Evolutionary conservation across 2,113 vertebrate species (phyloP).

Genomic region (Arizona elegans): DNA sequence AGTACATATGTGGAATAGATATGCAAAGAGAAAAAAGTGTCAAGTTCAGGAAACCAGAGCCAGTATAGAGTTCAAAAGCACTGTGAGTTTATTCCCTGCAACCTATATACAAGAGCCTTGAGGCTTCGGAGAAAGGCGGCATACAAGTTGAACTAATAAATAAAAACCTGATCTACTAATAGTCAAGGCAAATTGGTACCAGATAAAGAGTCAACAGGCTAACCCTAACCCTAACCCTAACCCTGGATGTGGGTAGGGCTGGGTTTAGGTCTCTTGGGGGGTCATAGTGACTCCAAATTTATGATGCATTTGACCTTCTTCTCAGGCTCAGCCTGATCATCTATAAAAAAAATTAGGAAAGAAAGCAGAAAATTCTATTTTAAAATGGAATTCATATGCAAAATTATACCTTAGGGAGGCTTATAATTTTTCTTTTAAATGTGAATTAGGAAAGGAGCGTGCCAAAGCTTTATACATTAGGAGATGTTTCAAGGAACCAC

Average conservation of each 20-base stretch:
- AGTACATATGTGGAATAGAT: neutral
- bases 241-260: neutral
- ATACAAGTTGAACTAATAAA: no score
- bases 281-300: neutral
- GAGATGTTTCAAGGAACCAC: neutral
- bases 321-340: neutral
- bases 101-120: neutral
- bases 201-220: neutral
- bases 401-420: neutral
- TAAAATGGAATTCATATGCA: neutral
- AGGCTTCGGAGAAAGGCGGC: no score
- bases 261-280: neutral
- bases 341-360: neutral
- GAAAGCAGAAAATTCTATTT: neutral
- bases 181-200: neutral
- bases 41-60: neutral
- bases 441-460: neutral
- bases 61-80: neutral
- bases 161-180: neutral
- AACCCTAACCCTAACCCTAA: no score
- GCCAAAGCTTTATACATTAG: neutral
- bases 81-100: neutral
- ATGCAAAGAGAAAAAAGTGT: neutral
- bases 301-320: neutral
- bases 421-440: neutral